phyloP scores from a whole-genome alignment of 2,113 vertebrate genomes.

The Clinocottus analis region DNA sequence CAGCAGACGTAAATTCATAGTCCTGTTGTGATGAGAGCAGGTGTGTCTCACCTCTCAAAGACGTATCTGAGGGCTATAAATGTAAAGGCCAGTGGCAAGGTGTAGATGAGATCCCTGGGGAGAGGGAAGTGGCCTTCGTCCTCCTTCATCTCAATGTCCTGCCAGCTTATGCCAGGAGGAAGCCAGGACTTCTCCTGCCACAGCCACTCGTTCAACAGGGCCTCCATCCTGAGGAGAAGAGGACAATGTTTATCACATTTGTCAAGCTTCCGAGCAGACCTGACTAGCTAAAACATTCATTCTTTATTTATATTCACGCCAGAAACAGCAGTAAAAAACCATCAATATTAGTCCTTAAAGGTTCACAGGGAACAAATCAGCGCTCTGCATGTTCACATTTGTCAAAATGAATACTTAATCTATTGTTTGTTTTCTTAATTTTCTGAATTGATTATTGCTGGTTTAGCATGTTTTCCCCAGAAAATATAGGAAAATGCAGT shows the following conservation, averaged over 20 bases:
- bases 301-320: constrained; percentile 45
- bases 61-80: constrained; percentile 83
- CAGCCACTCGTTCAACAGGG: constrained; percentile 86
- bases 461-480: background rate
- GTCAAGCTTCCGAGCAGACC: background rate
- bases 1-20: background rate
- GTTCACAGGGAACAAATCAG: background rate
- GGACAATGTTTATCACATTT: constrained; percentile 1
- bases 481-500: background rate
- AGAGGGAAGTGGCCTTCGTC: constrained; percentile 79
- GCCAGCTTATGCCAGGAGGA: constrained; percentile 87
- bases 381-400: background rate
- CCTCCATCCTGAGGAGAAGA: constrained; percentile 84
- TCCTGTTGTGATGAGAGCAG: background rate
- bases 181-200: constrained; percentile 91
- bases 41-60: constrained; percentile 89
- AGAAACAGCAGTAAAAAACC: constrained; percentile 10
- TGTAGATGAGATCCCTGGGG: constrained; percentile 85
- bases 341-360: constrained; percentile 8
- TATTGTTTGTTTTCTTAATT: background rate
- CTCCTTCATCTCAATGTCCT: constrained; percentile 82
- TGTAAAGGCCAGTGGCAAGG: constrained; percentile 85
- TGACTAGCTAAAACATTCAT: constrained; percentile 46
- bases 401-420: background rate
- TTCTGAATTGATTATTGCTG: background rate